These are phyloP conservation scores for Reticulitermes speratus DNA, from an alignment of 1,140 invertebrate species.

Conservation along the genomic window DNA sequence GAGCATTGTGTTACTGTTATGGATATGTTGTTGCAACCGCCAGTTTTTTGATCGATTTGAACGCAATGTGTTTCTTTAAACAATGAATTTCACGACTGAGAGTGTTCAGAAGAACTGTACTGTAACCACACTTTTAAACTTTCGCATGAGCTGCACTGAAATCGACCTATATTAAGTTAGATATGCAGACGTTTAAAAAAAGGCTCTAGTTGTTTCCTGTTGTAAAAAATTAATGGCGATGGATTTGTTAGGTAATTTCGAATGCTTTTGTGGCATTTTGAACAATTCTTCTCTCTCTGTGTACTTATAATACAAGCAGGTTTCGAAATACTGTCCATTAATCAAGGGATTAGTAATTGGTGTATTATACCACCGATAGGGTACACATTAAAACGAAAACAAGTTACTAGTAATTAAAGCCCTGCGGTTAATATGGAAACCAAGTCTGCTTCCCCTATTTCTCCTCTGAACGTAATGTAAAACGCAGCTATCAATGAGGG, in stretches of 20 bases:
- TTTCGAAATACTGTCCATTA: neutral
- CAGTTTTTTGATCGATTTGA: too few relatives aligned
- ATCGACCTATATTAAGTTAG: too few relatives aligned
- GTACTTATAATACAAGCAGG: neutral
- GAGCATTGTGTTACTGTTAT: too few relatives aligned
- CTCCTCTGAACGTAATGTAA: neutral
- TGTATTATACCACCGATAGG: neutral
- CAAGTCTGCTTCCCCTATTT: neutral
- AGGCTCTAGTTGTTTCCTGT: too few relatives aligned
- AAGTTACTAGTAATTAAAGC: neutral
- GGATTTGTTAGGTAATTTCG: neutral
- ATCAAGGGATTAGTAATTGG: neutral
- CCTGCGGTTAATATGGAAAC: neutral
- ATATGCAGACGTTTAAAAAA: too few relatives aligned
- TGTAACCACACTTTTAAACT: too few relatives aligned
- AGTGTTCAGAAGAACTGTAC: too few relatives aligned
- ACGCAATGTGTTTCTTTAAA: too few relatives aligned
- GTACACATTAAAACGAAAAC: conserved; percentile 2
- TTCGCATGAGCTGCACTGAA: too few relatives aligned
- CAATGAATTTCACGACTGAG: too few relatives aligned
- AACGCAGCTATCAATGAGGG: neutral
- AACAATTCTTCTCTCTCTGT: neutral
- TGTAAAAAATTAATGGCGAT: neutral
- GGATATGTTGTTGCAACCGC: too few relatives aligned
- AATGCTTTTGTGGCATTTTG: neutral